These are phyloP conservation scores for Synanthedon myopaeformis DNA, from an alignment of 2,888 invertebrate genomes.

Conservation along the genomic window DNA sequence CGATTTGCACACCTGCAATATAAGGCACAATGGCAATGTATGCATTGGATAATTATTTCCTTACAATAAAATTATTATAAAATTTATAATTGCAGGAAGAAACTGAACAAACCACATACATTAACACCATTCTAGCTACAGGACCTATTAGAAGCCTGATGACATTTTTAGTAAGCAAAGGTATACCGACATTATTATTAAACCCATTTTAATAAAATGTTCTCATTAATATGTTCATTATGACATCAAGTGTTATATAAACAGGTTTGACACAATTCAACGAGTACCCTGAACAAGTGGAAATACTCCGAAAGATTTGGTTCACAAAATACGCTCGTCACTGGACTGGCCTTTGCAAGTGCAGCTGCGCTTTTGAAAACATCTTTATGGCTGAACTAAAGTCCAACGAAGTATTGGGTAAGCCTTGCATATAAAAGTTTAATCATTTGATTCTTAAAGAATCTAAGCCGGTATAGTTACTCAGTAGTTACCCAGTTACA, in stretches of 20 bases:
- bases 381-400: conserved; percentile 91
- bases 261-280: conserved; percentile 72
- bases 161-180: conserved; percentile 73
- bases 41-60: too few species aligned
- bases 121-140: conserved; percentile 78
- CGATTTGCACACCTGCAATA: too few species aligned
- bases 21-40: too few species aligned
- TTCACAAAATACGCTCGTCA: conserved; percentile 88
- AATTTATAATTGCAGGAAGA: conserved; percentile 62
- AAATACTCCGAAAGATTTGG: conserved; percentile 79
- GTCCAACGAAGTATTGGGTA: conserved; percentile 76
- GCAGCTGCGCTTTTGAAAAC: conserved; percentile 94
- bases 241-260: not conserved
- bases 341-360: conserved; percentile 79
- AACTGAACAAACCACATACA: conserved; percentile 75
- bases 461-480: not conserved
- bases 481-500: not conserved
- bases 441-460: not conserved
- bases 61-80: too few species aligned
- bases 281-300: conserved; percentile 69
- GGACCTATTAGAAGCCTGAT: conserved; percentile 78
- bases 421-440: conserved; percentile 2
- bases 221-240: not conserved
- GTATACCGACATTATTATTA: conserved; percentile 21
- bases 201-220: too few species aligned